These are phyloP conservation scores for Penaeus japonicus DNA, from an alignment of 1,140 invertebrate genomes.

Conservation along the genomic window DNA sequence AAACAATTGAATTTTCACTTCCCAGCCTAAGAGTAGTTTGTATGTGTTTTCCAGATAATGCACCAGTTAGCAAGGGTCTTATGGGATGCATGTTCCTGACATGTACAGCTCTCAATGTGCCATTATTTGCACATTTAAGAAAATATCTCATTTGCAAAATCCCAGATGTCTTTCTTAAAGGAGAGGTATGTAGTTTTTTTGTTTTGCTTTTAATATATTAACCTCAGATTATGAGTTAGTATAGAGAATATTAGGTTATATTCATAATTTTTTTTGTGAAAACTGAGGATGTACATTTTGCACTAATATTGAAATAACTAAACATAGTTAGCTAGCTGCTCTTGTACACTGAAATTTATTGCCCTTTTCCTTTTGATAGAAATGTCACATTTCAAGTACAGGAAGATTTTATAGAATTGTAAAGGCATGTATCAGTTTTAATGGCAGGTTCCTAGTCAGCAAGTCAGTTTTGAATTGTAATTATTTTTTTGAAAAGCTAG, in stretches of 20 bases:
- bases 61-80: conserved; percentile 67
- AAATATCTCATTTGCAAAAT: conserved; percentile 65
- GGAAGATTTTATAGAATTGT: no score
- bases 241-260: background rate
- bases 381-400: no score
- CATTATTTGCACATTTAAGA: conserved; percentile 64
- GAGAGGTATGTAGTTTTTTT: conserved; percentile 62
- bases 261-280: background rate
- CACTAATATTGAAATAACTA: no score
- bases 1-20: background rate
- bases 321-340: no score
- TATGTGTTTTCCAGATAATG: conserved; percentile 64
- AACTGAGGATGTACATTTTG: background rate
- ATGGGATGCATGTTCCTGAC: conserved; percentile 66
- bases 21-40: background rate
- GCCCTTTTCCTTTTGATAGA: no score
- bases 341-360: no score
- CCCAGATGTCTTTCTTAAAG: conserved; percentile 63
- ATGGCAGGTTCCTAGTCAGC: no score
- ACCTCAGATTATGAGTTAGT: background rate
- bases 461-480: no score
- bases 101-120: conserved; percentile 66
- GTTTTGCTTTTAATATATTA: background rate
- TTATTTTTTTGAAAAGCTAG: background rate
- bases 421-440: no score